Conservation (phyloP, 1,140 invertebrate species). For the Bombus cullumanus region DNA sequence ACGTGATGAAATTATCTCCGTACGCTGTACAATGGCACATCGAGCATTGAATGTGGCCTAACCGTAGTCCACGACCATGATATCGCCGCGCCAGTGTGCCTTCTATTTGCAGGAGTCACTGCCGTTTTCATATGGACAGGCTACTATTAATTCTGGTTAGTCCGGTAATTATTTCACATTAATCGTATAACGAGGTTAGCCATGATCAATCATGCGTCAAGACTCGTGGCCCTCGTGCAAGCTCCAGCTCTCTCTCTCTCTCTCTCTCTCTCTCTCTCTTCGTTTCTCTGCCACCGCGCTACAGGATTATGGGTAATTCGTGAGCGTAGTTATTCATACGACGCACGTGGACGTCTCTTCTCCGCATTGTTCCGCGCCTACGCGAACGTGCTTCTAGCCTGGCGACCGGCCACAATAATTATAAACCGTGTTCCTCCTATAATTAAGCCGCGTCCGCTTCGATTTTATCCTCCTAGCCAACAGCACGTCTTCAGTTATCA, state of each 20-base stretch:
- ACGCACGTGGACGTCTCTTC: neutral
- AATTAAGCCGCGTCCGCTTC: constrained; percentile 22
- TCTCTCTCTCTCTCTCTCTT: neutral
- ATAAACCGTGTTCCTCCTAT: constrained; percentile 19
- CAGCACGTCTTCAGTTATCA: constrained; percentile 6
- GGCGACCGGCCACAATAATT: neutral
- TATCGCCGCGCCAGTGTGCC: neutral
- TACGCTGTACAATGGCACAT: constrained; percentile 20
- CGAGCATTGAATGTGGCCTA: neutral
- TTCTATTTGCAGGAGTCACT: constrained; percentile 46
- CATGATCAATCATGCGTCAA: constrained; percentile 63
- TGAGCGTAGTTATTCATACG: constrained; percentile 37
- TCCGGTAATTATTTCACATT: constrained; percentile 66
- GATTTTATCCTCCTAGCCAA: neutral
- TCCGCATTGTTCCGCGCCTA: neutral
- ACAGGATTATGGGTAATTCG: constrained; percentile 7
- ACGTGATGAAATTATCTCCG: constrained; percentile 41
- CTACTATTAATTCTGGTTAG: constrained; percentile 63
- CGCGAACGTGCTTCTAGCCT: constrained; percentile 15
- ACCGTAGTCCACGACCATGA: neutral
- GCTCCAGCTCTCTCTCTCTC: neutral
- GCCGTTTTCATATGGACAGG: constrained; percentile 51
- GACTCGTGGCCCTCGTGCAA: neutral
- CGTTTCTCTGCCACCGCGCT: neutral
- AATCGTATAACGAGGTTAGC: constrained; percentile 50